phyloP scores from a whole-genome alignment of 2,797 vertebrate species.

The Melanogrammus aeglefinus region DNA sequence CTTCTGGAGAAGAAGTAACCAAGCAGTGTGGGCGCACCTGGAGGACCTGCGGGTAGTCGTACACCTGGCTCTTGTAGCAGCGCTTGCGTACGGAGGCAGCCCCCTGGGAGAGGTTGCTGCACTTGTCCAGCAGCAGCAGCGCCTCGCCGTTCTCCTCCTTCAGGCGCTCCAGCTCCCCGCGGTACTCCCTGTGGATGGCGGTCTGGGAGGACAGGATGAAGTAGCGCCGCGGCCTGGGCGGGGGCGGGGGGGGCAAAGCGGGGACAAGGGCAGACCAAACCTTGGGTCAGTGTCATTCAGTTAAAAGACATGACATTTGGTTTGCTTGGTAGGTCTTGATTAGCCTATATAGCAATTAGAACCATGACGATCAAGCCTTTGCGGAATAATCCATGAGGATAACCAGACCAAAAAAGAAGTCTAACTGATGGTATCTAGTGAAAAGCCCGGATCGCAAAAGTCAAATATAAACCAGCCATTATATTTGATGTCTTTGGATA shows the following conservation, averaged over 20 bases:
- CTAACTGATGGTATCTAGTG: no score
- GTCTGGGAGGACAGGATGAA: constrained; percentile 92
- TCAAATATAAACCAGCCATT: constrained; percentile 2
- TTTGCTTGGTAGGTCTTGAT: background rate
- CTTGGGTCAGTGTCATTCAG: background rate
- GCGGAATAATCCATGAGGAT: background rate
- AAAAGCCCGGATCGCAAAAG: background rate
- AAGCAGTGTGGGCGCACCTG: constrained; percentile 74
- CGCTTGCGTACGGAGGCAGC: constrained; percentile 79
- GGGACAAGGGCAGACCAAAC: background rate
- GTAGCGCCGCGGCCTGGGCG: constrained; percentile 80
- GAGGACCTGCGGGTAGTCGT: constrained; percentile 94
- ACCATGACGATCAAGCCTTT: background rate
- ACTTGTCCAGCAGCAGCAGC: constrained; percentile 89
- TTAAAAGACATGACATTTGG: background rate
- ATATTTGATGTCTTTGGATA: background rate
- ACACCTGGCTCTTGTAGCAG: constrained; percentile 86
- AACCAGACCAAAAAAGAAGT: background rate
- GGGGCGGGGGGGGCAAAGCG: background rate
- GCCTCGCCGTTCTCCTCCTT: constrained; percentile 89
- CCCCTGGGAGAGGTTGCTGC: constrained; percentile 90
- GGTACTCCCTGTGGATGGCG: constrained; percentile 88
- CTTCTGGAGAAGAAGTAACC: background rate
- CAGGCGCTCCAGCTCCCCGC: constrained; percentile 84
- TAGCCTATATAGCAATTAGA: background rate